Percentiles rank a stretch among this genome's conserved stretches.
phyloP scores from a whole-genome alignment of 2,797 vertebrate genomes.

The Notolabrus celidotus region DNA sequence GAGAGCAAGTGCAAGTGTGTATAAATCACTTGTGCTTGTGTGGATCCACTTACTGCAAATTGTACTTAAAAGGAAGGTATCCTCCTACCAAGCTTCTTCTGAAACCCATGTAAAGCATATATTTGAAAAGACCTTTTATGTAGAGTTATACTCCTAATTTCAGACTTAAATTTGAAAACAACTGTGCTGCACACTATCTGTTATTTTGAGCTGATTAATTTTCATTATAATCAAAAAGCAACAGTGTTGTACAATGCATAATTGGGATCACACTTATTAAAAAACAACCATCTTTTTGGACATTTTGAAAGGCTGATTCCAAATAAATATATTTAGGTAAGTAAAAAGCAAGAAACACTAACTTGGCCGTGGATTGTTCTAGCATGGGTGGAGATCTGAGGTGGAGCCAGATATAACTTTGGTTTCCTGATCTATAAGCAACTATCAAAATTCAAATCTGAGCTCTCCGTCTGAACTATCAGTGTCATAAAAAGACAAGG shows the following conservation, averaged over 20 bases:
- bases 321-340: neutral
- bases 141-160: neutral
- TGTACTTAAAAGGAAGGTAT: slow-evolving; percentile 48
- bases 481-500: no score
- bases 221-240: no score
- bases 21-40: slow-evolving; percentile 39
- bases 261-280: neutral
- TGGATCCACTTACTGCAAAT: slow-evolving; percentile 44
- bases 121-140: neutral
- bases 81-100: slow-evolving; percentile 14
- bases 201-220: no score
- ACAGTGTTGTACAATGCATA: neutral
- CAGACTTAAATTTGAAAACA: neutral
- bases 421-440: neutral
- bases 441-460: no score
- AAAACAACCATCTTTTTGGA: neutral
- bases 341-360: neutral
- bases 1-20: slow-evolving; percentile 44
- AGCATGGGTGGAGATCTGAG: neutral
- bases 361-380: neutral
- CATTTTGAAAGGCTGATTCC: neutral
- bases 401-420: neutral
- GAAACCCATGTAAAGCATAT: neutral
- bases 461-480: no score
- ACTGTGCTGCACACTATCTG: no score